These are phyloP conservation scores for Ommatoiulus sabulosus DNA, from an alignment of 2,888 invertebrate species.

Conservation along the genomic window DNA sequence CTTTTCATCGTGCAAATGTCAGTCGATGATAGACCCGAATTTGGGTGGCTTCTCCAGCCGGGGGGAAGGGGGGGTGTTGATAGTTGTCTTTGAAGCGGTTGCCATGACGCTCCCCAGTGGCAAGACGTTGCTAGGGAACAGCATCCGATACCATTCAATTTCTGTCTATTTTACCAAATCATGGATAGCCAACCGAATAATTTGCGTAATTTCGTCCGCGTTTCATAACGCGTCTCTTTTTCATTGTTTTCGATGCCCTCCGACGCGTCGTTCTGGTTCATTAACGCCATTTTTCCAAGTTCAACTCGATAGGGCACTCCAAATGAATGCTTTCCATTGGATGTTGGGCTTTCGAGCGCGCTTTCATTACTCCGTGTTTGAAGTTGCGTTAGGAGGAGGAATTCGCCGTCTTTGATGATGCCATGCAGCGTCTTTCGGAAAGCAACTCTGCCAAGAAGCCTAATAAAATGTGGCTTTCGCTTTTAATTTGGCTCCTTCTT, in stretches of 20 bases:
- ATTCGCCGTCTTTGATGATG: neutral
- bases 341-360: neutral
- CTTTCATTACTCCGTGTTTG: neutral
- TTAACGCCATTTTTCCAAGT: neutral
- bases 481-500: slow-evolving; percentile 1
- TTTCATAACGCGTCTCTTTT: neutral
- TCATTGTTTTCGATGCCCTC: slow-evolving; percentile 1
- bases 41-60: neutral
- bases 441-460: neutral
- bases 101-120: slow-evolving; percentile 46
- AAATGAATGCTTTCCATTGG: neutral
- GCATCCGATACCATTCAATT: slow-evolving; percentile 37
- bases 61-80: neutral
- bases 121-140: slow-evolving; percentile 50
- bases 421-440: neutral
- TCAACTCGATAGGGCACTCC: neutral
- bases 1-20: slow-evolving; percentile 15
- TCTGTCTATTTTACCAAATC: slow-evolving; percentile 40
- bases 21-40: neutral
- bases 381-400: neutral
- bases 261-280: slow-evolving; percentile 24
- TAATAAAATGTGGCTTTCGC: neutral
- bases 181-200: slow-evolving; percentile 40
- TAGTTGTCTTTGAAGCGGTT: slow-evolving; percentile 46
- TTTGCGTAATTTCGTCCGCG: slow-evolving; percentile 31